Conservation (phyloP, 2,113 vertebrate genomes). For the Salvelinus fontinalis region DNA sequence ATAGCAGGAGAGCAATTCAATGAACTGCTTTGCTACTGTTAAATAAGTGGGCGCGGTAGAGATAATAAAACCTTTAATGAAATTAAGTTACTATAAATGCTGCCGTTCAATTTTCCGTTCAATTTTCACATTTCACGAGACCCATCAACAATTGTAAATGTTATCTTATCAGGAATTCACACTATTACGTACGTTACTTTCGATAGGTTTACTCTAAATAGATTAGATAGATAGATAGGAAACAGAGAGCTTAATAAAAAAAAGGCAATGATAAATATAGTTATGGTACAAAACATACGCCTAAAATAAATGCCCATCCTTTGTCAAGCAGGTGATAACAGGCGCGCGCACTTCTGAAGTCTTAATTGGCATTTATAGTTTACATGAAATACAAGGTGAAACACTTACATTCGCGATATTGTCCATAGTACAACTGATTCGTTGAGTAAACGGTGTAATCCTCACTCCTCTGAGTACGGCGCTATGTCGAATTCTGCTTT, state of each 20-base stretch:
- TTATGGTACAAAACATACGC: background rate
- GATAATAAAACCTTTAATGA: too few species aligned
- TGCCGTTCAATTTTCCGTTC: too few species aligned
- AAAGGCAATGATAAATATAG: background rate
- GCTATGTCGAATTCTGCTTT: background rate
- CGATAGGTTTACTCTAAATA: background rate
- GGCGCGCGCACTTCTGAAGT: background rate
- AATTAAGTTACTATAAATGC: too few species aligned
- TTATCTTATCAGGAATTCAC: too few species aligned
- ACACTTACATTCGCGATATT: slow-evolving; percentile 6
- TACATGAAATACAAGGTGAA: background rate
- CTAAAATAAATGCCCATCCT: background rate
- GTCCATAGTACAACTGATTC: background rate
- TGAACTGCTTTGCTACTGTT: background rate
- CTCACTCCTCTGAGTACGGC: background rate
- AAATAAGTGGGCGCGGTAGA: background rate
- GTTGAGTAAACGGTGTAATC: background rate
- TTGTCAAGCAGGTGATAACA: background rate
- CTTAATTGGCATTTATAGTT: too few species aligned
- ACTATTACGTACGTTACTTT: too few species aligned
- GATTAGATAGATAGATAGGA: background rate
- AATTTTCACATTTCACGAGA: too few species aligned
- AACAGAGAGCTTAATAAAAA: background rate
- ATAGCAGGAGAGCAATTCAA: background rate
- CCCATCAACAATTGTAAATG: too few species aligned